Evolutionary conservation across 2,888 invertebrate species (phyloP), one percentile per base, ranked within the genome.

Genomic region (Drosophila multiciliata): DNA sequence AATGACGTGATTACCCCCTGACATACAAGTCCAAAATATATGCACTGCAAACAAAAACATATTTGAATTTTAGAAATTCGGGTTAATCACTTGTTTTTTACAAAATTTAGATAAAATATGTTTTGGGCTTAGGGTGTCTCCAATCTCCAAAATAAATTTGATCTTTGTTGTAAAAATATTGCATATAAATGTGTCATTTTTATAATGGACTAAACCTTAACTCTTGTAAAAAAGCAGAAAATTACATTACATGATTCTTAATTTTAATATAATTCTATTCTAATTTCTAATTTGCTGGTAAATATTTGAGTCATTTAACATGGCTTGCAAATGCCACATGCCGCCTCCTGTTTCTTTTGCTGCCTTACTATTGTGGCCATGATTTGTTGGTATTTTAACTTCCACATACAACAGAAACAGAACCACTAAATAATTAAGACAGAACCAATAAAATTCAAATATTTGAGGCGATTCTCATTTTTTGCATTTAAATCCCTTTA

Each of bases 1-100:
- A 91, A 91, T 91, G 89, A 89, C 89, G 91, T 90, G 90, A 89
- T 91, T 91, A 90, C 87, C 86, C 87, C 83, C 78, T 73, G 78
- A 61, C 79, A 73, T 79, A 83, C 68, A 73, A 67, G 69, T 52
- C 58, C 60, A 65, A 67, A 73, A 67, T 45, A 45, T 26, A 76
- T 53, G 69, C 58, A 54, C 53, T 32, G 58, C 50, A 35, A 6
- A 62, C 61, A 49, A 45, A 45, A 23, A 8, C 12, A 23, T 15
- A 23, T 8, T 7, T 8, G 15, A 1, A 26, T 23, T 15, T 23
- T 8, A 8, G 15, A 23, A 45, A 45, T 23, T 45, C 15, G 7
- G 7, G 1, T 23, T 23, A 45, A 23, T 45, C 23, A 15, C 2
- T 8, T 23, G 7, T 4, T 45, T 45, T 23, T 15, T 45, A 1